Base-by-base conservation (phyloP, 2,888 invertebrate genomes). In the Acleris sparsana region DNA sequence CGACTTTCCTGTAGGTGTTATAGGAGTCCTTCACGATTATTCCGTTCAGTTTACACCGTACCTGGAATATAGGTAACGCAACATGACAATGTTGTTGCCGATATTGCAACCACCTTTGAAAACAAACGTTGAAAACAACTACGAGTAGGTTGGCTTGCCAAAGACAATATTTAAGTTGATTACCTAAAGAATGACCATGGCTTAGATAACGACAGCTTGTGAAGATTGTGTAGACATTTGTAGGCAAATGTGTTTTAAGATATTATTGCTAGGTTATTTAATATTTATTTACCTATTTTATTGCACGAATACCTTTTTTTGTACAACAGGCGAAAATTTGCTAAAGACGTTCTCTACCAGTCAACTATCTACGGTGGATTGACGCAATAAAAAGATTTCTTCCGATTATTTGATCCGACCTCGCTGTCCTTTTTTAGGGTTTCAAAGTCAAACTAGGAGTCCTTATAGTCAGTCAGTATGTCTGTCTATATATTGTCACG, bases 91-190 rank as follows among this genome's bases (percentile, higher is more conserved):
- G 39, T 18, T 63, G 25, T 43, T n/a, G 20, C n/a, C 9, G 13
- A 18, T 53, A 29, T 58, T 52, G 33, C 57, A 58, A 53, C 46
- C 17, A 59, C 53, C 63, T 59, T 53, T 64, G 60, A 49, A 55
- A 25, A n/a, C 33, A 49, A 55, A 49, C 18, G 46, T 46, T n/a
- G 25, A 25, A 25, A 25, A 33, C 29, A 39, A 51, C 46, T 57
- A 52, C n/a, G n/a, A n/a, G 57, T 44, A 66, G 56, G 56, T 55
- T 43, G 51, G 48, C 52, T 55, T 43, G 51, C 48, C 52, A 53
- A 57, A 62, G 56, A 53, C 66, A 66, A 66, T 62, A 53, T 66
- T 62, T 57, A 44, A 66, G 57, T 56, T 55, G 60, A 51, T 65
- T 52, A 18, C 43, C 22, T 60, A 55, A 46, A 56, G 5, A 46